Conservation (phyloP, 2,113 vertebrate species). For the Calyptomena viridis region DNA sequence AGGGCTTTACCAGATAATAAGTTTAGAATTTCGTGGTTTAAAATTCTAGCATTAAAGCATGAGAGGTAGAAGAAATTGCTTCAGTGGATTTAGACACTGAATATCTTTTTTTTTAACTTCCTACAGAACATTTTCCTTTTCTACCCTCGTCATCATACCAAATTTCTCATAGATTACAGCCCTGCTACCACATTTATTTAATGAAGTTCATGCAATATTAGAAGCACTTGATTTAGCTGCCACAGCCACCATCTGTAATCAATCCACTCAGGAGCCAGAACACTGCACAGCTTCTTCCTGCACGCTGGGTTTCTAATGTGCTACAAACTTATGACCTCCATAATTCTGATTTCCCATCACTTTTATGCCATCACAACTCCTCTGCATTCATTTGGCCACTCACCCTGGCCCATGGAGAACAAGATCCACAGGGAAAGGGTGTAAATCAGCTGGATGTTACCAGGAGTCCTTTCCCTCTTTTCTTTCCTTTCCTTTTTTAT, state of each 20-base stretch:
- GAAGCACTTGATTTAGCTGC: constrained; percentile 36
- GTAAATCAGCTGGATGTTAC: background rate
- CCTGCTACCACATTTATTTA: background rate
- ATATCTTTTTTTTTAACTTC: background rate
- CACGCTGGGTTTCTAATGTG: background rate
- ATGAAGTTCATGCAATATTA: constrained; percentile 53
- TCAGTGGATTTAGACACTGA: background rate
- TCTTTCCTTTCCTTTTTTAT: background rate
- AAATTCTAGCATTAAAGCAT: background rate
- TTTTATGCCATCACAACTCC: background rate
- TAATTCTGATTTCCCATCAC: background rate
- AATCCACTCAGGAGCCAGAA: constrained; percentile 41
- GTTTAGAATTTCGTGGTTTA: constrained; percentile 24
- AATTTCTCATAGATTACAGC: background rate
- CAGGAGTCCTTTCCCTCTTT: background rate
- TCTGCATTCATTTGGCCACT: background rate
- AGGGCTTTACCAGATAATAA: constrained; percentile 37
- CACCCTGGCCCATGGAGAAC: background rate
- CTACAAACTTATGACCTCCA: background rate
- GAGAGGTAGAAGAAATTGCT: background rate
- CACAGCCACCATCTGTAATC: constrained; percentile 43
- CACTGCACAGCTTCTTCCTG: background rate
- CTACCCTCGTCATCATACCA: background rate
- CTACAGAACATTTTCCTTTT: background rate
- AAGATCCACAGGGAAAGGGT: background rate